These are phyloP conservation scores for Drosophila melanosoma DNA, from an alignment of 2,888 invertebrate species.

Conservation along the genomic window DNA sequence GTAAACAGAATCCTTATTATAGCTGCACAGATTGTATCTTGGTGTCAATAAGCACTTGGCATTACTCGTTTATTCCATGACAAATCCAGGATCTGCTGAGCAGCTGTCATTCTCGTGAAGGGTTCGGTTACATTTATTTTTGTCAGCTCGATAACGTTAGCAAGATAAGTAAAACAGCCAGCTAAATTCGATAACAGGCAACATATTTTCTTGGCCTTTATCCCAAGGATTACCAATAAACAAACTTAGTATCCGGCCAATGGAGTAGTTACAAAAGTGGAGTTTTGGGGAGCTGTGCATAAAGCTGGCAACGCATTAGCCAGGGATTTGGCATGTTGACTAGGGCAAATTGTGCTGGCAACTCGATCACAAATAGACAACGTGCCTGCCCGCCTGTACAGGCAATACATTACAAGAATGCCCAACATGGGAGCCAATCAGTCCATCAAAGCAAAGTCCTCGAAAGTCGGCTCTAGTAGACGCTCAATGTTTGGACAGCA, in stretches of 20 bases:
- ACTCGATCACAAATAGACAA: conserved; percentile 29
- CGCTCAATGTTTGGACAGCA: conserved; percentile 48
- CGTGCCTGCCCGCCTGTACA: not conserved
- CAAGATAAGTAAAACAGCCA: conserved; percentile 1
- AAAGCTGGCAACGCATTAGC: conserved; percentile 42
- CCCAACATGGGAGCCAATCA: conserved; percentile 48
- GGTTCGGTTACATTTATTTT: not conserved
- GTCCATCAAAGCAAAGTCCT: conserved; percentile 56
- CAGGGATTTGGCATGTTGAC: conserved; percentile 41
- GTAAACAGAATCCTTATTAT: not conserved
- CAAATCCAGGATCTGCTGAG: not conserved
- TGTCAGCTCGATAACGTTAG: not conserved
- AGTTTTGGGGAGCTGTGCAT: conserved; percentile 18
- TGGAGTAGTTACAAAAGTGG: not conserved
- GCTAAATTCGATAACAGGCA: conserved; percentile 20
- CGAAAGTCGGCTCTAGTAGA: conserved; percentile 28
- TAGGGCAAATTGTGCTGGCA: conserved; percentile 10
- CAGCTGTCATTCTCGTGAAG: not conserved
- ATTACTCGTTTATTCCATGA: not conserved
- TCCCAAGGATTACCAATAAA: conserved; percentile 31
- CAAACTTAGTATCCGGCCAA: conserved; percentile 19
- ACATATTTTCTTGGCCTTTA: conserved; percentile 15
- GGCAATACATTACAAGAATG: conserved; percentile 33
- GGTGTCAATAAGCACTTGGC: too few relatives aligned
- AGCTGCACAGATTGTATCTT: not conserved